Evolutionary conservation across 2,797 vertebrate species (phyloP), one percentile per base, ranked within the genome.

Genomic region (Pipistrellus pygmaeus): DNA sequence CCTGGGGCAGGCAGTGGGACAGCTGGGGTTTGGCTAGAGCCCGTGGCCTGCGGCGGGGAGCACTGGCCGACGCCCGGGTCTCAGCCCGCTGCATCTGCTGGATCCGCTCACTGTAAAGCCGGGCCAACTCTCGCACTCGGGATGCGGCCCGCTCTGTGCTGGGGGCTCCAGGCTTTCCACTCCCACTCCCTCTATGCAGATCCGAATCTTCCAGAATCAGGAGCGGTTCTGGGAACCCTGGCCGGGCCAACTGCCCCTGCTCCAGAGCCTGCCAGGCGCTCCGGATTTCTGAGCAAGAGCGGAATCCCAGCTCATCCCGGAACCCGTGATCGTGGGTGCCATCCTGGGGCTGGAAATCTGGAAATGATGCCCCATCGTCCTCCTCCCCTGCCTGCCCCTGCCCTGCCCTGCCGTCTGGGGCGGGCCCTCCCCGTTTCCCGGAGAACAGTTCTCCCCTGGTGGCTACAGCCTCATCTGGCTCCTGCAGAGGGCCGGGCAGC

Each of bases 41-140:
- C 46, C 91, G 94, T 0, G 84, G 71, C 27, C 95, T 91, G 69
- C 93, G 97, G 41, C 95, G 94, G 41, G 96, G 96, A 3, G 96
- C 96, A 0, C 93, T 93, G 60, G 88, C 64, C 0, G 97, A 51
- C 6, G 69, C 92, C 95, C 78, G 38, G 4, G 96, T 96, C 94
- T 96, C 97, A 0, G 96, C 97, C 41, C 98, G 98, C 90, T 99
- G 99, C 98, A 99, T 98, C 95, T 97, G 97, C 86, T 98, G 97
- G 77, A 98, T 98, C 94, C 99, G 99, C 96, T 98, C 97, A 0
- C 99, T 99, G 97, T 99, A 99, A 98, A 99, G 99, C 23, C 97
- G 98, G 6, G 99, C 99, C 96, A 99, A 44, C 32, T 99, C 98
- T 55, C 99, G 99, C 32, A 99, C 99, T n/a, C 99, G 99, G 93